Conservation (phyloP, 2,113 vertebrate species). For the Passer domesticus region DNA sequence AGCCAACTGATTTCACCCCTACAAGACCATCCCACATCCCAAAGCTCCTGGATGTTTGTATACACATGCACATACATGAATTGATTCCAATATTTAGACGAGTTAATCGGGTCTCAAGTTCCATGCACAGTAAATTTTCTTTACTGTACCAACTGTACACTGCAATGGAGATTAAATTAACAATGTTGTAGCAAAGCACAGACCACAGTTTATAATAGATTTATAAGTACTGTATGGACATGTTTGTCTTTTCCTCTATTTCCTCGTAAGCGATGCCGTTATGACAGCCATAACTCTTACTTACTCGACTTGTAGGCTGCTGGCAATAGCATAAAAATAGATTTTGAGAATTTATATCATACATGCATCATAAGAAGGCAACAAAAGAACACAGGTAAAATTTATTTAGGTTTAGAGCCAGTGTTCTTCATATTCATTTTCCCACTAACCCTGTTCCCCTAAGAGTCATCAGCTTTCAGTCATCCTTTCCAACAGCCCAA, state of each 20-base stretch:
- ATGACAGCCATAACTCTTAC: conserved; percentile 75
- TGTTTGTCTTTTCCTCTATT: conserved; percentile 72
- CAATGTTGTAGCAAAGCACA: conserved; percentile 10
- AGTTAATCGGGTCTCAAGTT: neutral
- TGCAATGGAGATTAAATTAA: conserved; percentile 36
- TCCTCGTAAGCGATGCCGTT: conserved; percentile 75
- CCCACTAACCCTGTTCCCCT: neutral
- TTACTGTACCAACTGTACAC: conserved; percentile 29
- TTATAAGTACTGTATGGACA: conserved; percentile 68
- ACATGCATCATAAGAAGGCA: conserved; percentile 67
- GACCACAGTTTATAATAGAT: conserved; percentile 66
- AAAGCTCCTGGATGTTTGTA: neutral
- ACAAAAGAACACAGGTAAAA: conserved; percentile 67
- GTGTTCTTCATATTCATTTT: conserved; percentile 55
- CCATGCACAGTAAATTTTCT: neutral
- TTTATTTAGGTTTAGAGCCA: conserved; percentile 42
- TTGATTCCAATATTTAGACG: neutral
- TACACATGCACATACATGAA: neutral
- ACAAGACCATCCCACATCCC: neutral
- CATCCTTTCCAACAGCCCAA: neutral
- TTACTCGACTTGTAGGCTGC: conserved; percentile 73
- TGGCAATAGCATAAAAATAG: conserved; percentile 76
- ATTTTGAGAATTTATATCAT: conserved; percentile 80
- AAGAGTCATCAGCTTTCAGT: neutral
- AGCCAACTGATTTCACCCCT: neutral